Evolutionary conservation across 2,113 vertebrate genomes (phyloP), one percentile per base, ranked within the genome.

Genomic region (Hyla sarda): DNA sequence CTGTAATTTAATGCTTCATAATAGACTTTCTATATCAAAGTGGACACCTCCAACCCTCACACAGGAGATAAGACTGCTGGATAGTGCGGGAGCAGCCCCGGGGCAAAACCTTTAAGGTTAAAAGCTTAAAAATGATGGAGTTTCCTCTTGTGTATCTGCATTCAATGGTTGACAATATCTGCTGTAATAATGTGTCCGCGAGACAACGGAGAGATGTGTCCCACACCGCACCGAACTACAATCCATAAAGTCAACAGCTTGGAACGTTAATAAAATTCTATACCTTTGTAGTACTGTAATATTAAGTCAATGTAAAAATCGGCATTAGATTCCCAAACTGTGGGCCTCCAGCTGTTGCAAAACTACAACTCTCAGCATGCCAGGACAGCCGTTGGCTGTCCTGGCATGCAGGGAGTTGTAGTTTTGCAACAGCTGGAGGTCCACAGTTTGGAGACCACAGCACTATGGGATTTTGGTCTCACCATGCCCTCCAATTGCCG

Each of bases 81-180:
- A 65, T 21, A 32, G 37, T 19, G 37, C 12, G 14, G 34, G 56
- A 65, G 56, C 56, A 65, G 78, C 30, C 77, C 32, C 14, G 37
- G 37, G 78, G 78, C 78, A 81, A 62, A 81, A 62, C 34, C 78
- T 81, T 62, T 81, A 45, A 81, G 78, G 78, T 81, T 81, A 81
- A 81, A 81, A 65, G 78, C 78, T 21, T 7, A 60, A 30, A 7
- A 60, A 45, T 80, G 56, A 80, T 80, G 48, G 74, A 62, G 77
- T 25, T 54, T 45, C 62, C 30, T 65, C 30, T 28, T 47, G 78
- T 65, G 56, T 47, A 45, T 8, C 37, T 8, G 17, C 21, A 62
- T 60, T 19, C 11, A 23, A 79, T 79, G 77, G 12, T 32, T 41
- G 12, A n/a, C 56, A 62, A 25, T 81, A 62, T 81, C 56, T 80